These are phyloP conservation scores for Chirona hameri DNA, from an alignment of 2,888 invertebrate species.

Conservation along the genomic window DNA sequence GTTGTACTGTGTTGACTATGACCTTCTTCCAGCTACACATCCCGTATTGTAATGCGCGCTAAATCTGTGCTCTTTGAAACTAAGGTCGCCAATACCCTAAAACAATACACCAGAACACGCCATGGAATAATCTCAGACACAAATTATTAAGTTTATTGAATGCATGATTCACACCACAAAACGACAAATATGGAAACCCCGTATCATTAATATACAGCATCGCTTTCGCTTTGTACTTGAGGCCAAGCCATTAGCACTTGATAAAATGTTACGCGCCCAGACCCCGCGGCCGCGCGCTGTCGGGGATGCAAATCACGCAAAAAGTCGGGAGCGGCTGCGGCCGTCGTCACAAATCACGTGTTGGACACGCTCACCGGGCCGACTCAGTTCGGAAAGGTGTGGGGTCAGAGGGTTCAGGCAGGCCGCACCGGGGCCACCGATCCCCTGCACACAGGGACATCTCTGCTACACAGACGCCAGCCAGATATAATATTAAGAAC, in stretches of 20 bases:
- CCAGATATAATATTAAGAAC: neutral
- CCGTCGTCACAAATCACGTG: neutral
- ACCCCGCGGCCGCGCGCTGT: no score
- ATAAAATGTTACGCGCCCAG: neutral
- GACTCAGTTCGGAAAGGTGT: neutral
- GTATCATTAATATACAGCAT: neutral
- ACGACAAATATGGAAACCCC: neutral
- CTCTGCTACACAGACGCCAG: neutral
- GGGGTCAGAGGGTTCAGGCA: neutral
- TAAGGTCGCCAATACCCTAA: no score
- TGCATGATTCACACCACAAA: neutral
- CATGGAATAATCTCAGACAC: neutral
- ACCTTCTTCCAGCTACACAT: no score
- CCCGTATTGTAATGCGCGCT: no score
- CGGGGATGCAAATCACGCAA: neutral
- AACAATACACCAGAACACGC: no score
- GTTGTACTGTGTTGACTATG: no score
- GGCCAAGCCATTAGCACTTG: constrained; percentile 23
- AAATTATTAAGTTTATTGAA: constrained; percentile 6
- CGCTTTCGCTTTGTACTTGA: constrained; percentile 7
- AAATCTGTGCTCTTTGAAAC: no score
- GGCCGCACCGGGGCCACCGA: no score
- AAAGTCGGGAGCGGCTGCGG: neutral
- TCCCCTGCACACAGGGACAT: neutral
- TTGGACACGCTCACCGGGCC: no score